A percentile compares a stretch with the other conserved stretches of the same genome.
Evolutionary conservation across 2,113 vertebrate species (phyloP).

Genomic region (Gulo gulo): DNA sequence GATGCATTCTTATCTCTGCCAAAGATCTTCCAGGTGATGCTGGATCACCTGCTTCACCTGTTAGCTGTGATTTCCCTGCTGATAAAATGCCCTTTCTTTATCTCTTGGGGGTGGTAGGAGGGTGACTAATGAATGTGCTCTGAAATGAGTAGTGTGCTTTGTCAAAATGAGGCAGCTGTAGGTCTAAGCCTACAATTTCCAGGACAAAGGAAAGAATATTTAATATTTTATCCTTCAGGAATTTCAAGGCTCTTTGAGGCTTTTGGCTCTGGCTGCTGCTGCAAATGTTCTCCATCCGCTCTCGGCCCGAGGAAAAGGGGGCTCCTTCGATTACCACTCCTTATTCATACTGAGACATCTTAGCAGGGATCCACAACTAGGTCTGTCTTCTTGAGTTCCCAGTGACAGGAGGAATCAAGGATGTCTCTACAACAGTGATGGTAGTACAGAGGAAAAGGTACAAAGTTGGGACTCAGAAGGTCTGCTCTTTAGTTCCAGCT

Average conservation of each 20-base stretch:
- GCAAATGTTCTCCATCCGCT: not conserved
- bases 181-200: not conserved
- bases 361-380: rapidly evolving
- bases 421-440: not conserved
- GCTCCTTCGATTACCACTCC: not conserved
- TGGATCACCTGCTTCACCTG: not conserved
- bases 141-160: not conserved
- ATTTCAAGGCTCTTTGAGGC: not conserved
- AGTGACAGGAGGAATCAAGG: not conserved
- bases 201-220: not conserved
- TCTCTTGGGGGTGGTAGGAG: not conserved
- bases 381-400: not conserved
- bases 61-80: not conserved
- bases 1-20: not conserved
- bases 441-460: not conserved
- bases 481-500: not conserved
- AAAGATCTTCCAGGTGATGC: not conserved
- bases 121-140: not conserved
- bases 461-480: not conserved
- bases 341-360: not conserved
- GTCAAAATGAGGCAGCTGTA: not conserved
- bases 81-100: not conserved
- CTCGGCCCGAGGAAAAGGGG: not conserved
- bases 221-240: not conserved
- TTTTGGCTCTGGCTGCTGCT: not conserved